Evolutionary conservation across 2,888 invertebrate species (phyloP).

Genomic region (Brenthis ino): DNA sequence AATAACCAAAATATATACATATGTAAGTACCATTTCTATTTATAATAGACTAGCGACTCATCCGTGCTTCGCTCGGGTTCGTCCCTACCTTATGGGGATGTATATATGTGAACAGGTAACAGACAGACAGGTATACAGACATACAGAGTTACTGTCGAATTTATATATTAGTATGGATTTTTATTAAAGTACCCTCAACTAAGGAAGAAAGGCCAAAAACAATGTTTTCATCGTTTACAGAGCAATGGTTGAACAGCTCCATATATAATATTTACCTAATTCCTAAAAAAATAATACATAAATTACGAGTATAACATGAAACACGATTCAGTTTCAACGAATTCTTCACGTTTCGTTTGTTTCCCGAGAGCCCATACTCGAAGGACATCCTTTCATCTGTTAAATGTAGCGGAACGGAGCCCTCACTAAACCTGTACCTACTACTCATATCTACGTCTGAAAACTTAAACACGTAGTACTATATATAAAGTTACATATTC

Average conservation of each 20-base stretch:
- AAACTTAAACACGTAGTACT: slow-evolving; percentile 14
- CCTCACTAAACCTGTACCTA: slow-evolving; percentile 38
- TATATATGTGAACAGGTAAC: too few species aligned
- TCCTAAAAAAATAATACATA: slow-evolving; percentile 16
- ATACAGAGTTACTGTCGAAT: too few species aligned
- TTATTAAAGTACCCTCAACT: neutral
- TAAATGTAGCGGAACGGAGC: slow-evolving; percentile 53
- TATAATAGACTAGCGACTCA: neutral
- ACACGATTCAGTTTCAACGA: slow-evolving; percentile 10
- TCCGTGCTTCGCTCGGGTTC: too few species aligned
- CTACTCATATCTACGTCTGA: slow-evolving; percentile 21
- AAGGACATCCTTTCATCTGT: slow-evolving; percentile 41
- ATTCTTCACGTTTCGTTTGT: slow-evolving; percentile 26
- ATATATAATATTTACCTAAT: slow-evolving; percentile 10
- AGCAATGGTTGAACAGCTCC: neutral
- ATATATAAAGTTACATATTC: slow-evolving; percentile 21
- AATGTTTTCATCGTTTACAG: neutral
- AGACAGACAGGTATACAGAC: too few species aligned
- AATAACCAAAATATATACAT: too few species aligned
- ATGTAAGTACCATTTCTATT: too few species aligned
- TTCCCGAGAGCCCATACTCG: slow-evolving; percentile 23
- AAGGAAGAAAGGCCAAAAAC: neutral
- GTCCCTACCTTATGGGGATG: too few species aligned
- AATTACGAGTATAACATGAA: neutral
- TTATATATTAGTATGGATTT: neutral